Evolutionary conservation across 2,888 invertebrate genomes (phyloP), one percentile per base, ranked within the genome.

Genomic region (Alviniconcha strummeri): DNA sequence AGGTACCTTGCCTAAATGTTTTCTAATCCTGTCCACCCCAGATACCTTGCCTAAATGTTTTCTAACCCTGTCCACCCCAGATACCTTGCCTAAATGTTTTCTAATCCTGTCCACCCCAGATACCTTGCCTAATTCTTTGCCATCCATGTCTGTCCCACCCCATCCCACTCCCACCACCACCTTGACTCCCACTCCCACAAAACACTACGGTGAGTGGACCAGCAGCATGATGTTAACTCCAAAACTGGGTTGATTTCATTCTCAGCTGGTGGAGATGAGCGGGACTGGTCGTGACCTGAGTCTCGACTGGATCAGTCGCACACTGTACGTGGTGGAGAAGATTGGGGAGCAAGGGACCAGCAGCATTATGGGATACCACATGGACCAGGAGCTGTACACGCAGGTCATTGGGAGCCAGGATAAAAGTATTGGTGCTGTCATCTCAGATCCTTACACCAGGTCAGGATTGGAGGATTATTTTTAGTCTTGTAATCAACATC

Each of bases 271-370:
- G 60, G 84, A 90, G 36, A 83, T 92, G 54, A 86, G 87, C 54
- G 89, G 89, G 36, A 95, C 95, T 60, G 95, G 95, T 0, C 93
- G 95, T 13, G 96, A 96, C 85, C 94, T 98, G 56, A 96, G 96
- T 3, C 95, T 97, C 0, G 98, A 98, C 94, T 98, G 98, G 98
- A 95, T 98, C 75, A 96, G 96, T 80, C 95, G 97, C 80, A 96
- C 96, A 77, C 94, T 98, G 8, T 98, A 97, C 92, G 97, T 97
- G 96, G 95, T 96, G 0, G 97, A 97, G 93, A 91, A 95, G 52
- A 94, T 95, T 57, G 82, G 84, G 90, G 36, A 54, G 90, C 11
- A 19, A 19, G 89, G 72, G 89, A 88, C 83, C 94, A 95, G 87
- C 95, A 84, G 95, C 67, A 91, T 94, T 74, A 89, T 90, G 86